Conservation (phyloP, 2,797 vertebrate species). For the Myripristis murdjan region DNA sequence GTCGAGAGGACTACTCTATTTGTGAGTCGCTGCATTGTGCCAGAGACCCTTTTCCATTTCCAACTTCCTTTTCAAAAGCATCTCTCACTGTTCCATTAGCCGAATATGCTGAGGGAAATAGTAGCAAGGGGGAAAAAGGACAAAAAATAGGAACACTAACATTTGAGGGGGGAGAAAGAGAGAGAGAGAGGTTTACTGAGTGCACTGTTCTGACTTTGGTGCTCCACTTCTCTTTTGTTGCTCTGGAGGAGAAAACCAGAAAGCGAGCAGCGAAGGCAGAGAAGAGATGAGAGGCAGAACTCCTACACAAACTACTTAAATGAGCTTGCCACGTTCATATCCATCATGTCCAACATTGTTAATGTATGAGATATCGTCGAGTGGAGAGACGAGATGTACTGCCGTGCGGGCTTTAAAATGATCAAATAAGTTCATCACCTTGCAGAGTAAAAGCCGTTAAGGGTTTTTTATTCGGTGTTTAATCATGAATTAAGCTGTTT, state of each 20-base stretch:
- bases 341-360: constrained; percentile 33
- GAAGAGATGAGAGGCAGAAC: constrained; percentile 72
- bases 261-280: constrained; percentile 59
- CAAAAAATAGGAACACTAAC: constrained; percentile 60
- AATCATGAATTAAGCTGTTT: background rate
- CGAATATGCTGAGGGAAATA: constrained; percentile 60
- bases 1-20: constrained; percentile 65
- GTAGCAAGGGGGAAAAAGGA: constrained; percentile 19
- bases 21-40: constrained; percentile 70
- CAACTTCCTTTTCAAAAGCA: constrained; percentile 73
- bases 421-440: constrained; percentile 13
- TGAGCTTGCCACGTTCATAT: constrained; percentile 42
- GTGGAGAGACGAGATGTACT: background rate
- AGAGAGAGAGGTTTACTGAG: constrained; percentile 70
- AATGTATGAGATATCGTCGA: constrained; percentile 35
- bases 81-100: constrained; percentile 80
- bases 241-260: constrained; percentile 61
- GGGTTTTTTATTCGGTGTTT: background rate
- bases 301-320: constrained; percentile 68
- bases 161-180: constrained; percentile 72
- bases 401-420: constrained; percentile 4
- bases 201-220: constrained; percentile 65
- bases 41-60: constrained; percentile 77
- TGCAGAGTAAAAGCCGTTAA: background rate
- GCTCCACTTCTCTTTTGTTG: constrained; percentile 71